phyloP scores from a whole-genome alignment of 2,888 invertebrate genomes.

The Perithous albicinctus region DNA sequence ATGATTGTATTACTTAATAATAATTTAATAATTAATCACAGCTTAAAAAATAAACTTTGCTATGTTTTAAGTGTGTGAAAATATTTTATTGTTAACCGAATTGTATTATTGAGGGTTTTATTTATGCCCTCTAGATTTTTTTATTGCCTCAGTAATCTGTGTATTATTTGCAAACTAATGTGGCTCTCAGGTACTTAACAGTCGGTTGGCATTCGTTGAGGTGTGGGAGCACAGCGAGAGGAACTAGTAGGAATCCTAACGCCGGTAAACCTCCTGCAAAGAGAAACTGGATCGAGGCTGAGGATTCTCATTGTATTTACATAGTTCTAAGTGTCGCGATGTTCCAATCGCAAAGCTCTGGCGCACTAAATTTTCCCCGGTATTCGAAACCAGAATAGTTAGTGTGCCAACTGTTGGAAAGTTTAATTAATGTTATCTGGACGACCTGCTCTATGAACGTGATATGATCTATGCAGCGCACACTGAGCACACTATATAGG shows the following conservation, averaged over 20 bases:
- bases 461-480: slow-evolving; percentile 27
- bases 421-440: slow-evolving; percentile 56
- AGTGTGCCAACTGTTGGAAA: slow-evolving; percentile 42
- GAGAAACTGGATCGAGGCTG: slow-evolving; percentile 1
- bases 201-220: slow-evolving; percentile 2
- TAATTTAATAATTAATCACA: no score
- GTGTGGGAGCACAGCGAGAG: not conserved
- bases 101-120: no score
- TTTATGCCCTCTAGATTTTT: not conserved
- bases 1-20: no score
- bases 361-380: slow-evolving; percentile 43
- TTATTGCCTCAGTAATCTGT: not conserved
- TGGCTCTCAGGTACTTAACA: slow-evolving; percentile 2
- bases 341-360: slow-evolving; percentile 21
- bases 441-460: slow-evolving; percentile 40
- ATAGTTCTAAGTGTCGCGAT: slow-evolving; percentile 19
- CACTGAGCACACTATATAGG: not conserved
- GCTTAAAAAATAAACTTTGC: no score
- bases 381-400: slow-evolving; percentile 52
- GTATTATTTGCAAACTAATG: not conserved
- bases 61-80: no score
- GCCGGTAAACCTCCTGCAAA: not conserved
- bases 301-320: slow-evolving; percentile 28
- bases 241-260: not conserved
- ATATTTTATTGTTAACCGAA: no score